Evolutionary conservation across 2,113 vertebrate genomes (phyloP), one percentile per base, ranked within the genome.

Genomic region (Chionis minor): DNA sequence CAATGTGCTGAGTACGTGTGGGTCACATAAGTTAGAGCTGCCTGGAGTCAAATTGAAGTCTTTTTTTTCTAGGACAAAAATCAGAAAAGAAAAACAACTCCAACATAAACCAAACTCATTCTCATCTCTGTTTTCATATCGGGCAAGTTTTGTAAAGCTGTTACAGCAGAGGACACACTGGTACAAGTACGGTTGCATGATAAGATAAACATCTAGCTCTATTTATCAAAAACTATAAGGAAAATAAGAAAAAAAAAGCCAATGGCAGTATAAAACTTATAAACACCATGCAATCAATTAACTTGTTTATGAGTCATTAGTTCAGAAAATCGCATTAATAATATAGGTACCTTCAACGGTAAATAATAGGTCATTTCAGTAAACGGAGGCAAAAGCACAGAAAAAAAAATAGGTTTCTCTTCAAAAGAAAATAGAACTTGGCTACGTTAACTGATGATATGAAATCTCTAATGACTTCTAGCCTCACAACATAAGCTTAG

Each of bases 401-500:
- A 15, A 27, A 10, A 42, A 70, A 21, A 51, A 32, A 27, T 86
- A 65, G 21, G 10, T 38, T 45, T 88, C 10, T 51, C 32, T 86
- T 78, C 9, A 82, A 63, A 95, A 74, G 24, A 73, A 97, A 94
- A 95, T 23, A 59, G 42, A 95, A 79, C 23, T 94, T 90, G 56
- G 13, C 33, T 93, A 91, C 3, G 6, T 92, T 90, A 86, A 77
- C 62, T 86, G 92, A 49, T 49, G 75, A 96, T 62, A 86, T 27
- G 18, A 95, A 95, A 95, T 92, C 56, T 93, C 58, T 54, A 70
- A 88, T 92, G 63, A 73, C 49, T 92, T 94, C 61, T 81, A 97
- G 47, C 38, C 74, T 93, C 81, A 90, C 80, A 96, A 72, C 45
- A 94, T 82, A 94, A 77, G 67, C 51, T 96, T 96, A 96, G 73